phyloP scores from a whole-genome alignment of 2,113 vertebrate genomes.

The Perca schrenkii region DNA sequence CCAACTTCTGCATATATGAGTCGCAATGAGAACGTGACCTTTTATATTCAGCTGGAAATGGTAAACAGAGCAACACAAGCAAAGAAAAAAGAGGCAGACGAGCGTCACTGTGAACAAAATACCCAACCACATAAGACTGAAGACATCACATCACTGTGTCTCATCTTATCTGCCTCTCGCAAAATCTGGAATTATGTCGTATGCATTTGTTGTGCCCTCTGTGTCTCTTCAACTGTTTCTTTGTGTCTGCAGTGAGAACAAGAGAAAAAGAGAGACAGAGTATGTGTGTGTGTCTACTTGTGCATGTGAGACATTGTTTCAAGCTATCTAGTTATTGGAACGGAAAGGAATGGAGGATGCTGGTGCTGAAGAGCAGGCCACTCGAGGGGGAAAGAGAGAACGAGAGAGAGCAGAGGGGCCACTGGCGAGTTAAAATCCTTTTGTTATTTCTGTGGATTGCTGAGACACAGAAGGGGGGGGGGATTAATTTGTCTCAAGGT shows the following conservation, averaged over 20 bases:
- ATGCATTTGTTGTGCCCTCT: slow-evolving; percentile 20
- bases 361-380: slow-evolving; percentile 73
- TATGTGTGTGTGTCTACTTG: slow-evolving; percentile 27
- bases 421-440: slow-evolving; percentile 68
- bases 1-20: slow-evolving; percentile 29
- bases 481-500: slow-evolving; percentile 71
- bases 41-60: slow-evolving; percentile 47
- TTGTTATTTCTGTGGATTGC: slow-evolving; percentile 76
- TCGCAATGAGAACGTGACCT: slow-evolving; percentile 51
- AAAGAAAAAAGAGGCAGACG: background rate
- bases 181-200: slow-evolving; percentile 32
- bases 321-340: slow-evolving; percentile 79
- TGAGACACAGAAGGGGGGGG: slow-evolving; percentile 59
- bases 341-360: slow-evolving; percentile 68
- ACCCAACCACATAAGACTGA: background rate
- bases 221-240: slow-evolving; percentile 40
- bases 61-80: slow-evolving; percentile 7
- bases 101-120: slow-evolving; percentile 5
- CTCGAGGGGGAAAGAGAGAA: slow-evolving; percentile 56
- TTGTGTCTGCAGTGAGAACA: background rate
- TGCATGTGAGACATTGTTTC: slow-evolving; percentile 65
- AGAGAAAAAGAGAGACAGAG: background rate
- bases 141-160: slow-evolving; percentile 1
- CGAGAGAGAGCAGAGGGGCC: slow-evolving; percentile 32
- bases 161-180: slow-evolving; percentile 27